These are phyloP conservation scores for Bugulina stolonifera DNA, from an alignment of 2,888 invertebrate species.

Conservation along the genomic window DNA sequence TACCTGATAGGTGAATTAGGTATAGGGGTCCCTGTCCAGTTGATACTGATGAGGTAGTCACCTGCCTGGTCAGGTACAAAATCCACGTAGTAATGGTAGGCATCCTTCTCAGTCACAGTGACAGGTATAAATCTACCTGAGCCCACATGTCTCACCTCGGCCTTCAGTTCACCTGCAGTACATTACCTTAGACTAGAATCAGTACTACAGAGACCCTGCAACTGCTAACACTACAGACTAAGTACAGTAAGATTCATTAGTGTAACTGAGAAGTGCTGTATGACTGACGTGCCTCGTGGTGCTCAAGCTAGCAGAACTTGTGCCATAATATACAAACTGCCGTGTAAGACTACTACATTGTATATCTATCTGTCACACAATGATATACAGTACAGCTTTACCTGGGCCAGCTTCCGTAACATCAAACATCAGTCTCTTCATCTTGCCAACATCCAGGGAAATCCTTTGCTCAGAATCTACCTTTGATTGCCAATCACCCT, in stretches of 20 bases:
- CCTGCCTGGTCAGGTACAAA: slow-evolving; percentile 55
- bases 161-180: slow-evolving; percentile 62
- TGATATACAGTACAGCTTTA: slow-evolving; percentile 29
- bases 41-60: slow-evolving; percentile 69
- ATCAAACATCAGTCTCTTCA: slow-evolving; percentile 69
- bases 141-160: slow-evolving; percentile 55
- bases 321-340: too few relatives aligned
- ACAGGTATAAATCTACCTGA: slow-evolving; percentile 55
- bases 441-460: slow-evolving; percentile 54
- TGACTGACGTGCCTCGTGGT: too few relatives aligned
- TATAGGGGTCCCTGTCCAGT: slow-evolving; percentile 69
- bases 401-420: slow-evolving; percentile 79
- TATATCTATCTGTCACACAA: too few relatives aligned
- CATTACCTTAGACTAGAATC: not conserved
- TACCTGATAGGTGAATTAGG: slow-evolving; percentile 65
- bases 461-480: slow-evolving; percentile 63
- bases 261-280: too few relatives aligned
- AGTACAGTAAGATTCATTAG: too few relatives aligned
- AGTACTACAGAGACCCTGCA: not conserved
- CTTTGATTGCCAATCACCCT: slow-evolving; percentile 81
- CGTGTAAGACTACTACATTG: too few relatives aligned
- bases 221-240: too few relatives aligned
- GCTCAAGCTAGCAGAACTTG: too few relatives aligned
- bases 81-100: slow-evolving; percentile 25
- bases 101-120: slow-evolving; percentile 54